Evolutionary conservation across 2,888 invertebrate genomes (phyloP).

Genomic region (Polymixis flavicincta): DNA sequence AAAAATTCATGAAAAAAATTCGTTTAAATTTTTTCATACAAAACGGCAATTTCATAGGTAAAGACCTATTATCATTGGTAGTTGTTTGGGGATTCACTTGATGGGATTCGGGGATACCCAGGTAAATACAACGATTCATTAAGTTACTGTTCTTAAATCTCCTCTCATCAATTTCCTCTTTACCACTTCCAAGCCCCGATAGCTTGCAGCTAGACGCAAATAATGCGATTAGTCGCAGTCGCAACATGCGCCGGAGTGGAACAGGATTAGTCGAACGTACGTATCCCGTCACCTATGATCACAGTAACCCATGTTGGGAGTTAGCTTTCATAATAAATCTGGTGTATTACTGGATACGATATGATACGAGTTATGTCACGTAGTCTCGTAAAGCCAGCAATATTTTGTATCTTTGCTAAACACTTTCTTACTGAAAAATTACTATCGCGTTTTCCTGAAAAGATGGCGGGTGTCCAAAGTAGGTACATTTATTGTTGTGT

Average conservation of each 20-base stretch:
- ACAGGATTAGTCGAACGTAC: constrained; percentile 51
- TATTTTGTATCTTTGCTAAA: neutral
- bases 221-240: constrained; percentile 56
- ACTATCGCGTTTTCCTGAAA: neutral
- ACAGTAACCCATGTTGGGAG: constrained; percentile 41
- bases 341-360: neutral
- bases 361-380: neutral
- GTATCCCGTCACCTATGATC: constrained; percentile 54
- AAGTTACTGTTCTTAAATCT: too few species aligned
- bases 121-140: too few species aligned
- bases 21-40: too few species aligned
- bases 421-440: neutral
- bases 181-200: neutral
- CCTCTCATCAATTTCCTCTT: neutral
- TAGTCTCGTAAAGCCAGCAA: neutral
- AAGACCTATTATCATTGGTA: too few species aligned
- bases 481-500: neutral
- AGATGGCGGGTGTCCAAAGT: neutral
- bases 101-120: too few species aligned
- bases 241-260: constrained; percentile 45
- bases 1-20: too few species aligned
- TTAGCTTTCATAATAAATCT: constrained; percentile 57
- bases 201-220: constrained; percentile 42
- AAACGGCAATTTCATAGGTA: too few species aligned
- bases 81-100: neutral